Evolutionary conservation across 2,113 vertebrate species (phyloP).

Genomic region (Saguinus imperator): DNA sequence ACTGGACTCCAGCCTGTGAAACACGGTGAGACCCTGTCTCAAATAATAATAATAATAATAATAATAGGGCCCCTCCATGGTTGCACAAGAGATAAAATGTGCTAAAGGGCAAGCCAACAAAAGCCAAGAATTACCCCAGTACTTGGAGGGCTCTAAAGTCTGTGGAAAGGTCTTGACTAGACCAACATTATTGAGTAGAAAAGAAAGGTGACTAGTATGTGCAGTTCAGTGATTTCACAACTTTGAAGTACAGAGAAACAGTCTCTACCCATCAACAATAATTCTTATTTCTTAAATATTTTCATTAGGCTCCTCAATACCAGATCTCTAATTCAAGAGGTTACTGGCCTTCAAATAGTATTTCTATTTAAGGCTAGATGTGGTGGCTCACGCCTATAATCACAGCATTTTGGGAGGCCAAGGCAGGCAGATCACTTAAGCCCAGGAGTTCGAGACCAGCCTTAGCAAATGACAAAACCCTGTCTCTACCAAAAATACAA

Average conservation of each 20-base stretch:
- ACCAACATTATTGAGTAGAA: not conserved
- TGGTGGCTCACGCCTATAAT: too few relatives aligned
- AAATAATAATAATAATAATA: too few relatives aligned
- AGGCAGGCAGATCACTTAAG: too few relatives aligned
- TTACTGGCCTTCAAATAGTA: conserved; percentile 36
- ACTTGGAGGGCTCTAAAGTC: not conserved
- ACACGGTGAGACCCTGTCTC: too few relatives aligned
- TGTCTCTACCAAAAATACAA: too few relatives aligned
- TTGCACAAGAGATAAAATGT: not conserved
- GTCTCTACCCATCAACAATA: not conserved
- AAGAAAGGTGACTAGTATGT: not conserved
- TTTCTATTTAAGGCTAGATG: not conserved
- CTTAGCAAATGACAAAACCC: too few relatives aligned
- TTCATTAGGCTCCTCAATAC: not conserved
- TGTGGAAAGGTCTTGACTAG: not conserved
- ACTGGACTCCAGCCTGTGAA: too few relatives aligned
- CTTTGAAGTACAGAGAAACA: not conserved
- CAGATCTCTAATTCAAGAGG: conserved; percentile 34
- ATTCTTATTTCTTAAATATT: conserved; percentile 43
- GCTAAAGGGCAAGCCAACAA: not conserved
- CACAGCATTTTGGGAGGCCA: too few relatives aligned
- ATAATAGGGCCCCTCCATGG: not conserved
- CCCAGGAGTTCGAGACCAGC: too few relatives aligned
- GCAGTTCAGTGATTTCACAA: not conserved
- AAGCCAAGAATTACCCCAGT: not conserved